phyloP scores from a whole-genome alignment of 2,888 invertebrate genomes.

The Bellardia bayeri region DNA sequence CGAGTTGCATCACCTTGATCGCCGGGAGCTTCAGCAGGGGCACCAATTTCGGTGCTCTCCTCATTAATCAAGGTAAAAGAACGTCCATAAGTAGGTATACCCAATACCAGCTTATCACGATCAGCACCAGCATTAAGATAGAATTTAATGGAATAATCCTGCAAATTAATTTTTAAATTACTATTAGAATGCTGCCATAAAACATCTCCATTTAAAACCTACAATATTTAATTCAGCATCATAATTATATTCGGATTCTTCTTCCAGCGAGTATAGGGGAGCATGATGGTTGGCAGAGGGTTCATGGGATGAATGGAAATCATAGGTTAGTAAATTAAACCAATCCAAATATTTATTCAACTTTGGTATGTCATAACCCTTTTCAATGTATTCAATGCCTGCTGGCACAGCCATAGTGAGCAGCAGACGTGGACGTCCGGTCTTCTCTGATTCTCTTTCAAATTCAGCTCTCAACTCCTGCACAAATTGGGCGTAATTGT shows the following conservation, averaged over 20 bases:
- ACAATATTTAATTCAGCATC: slow-evolving; percentile 95
- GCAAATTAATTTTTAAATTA: slow-evolving; percentile 1
- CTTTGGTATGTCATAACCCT: slow-evolving; percentile 95
- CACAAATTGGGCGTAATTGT: slow-evolving; percentile 94
- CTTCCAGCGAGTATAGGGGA: slow-evolving; percentile 91
- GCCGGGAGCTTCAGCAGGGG: slow-evolving; percentile 95
- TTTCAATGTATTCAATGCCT: slow-evolving; percentile 95
- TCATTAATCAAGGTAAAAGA: slow-evolving; percentile 95
- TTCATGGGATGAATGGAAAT: slow-evolving; percentile 96
- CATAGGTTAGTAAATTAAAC: slow-evolving; percentile 95
- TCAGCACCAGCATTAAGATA: slow-evolving; percentile 92
- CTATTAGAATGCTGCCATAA: neutral
- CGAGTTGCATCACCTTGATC: slow-evolving; percentile 95
- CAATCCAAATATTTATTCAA: slow-evolving; percentile 95
- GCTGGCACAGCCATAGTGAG: slow-evolving; percentile 97
- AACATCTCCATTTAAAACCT: slow-evolving; percentile 83
- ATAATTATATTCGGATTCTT: slow-evolving; percentile 93
- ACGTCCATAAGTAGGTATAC: slow-evolving; percentile 95
- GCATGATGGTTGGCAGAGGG: slow-evolving; percentile 96
- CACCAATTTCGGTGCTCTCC: slow-evolving; percentile 93
- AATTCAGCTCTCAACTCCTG: slow-evolving; percentile 96
- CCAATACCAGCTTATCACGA: slow-evolving; percentile 91
- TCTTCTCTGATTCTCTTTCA: slow-evolving; percentile 92
- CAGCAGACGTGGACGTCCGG: slow-evolving; percentile 91
- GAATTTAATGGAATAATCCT: slow-evolving; percentile 94